These are phyloP conservation scores for Drosophila fuyamai DNA, from an alignment of 1,140 invertebrate species.

Conservation along the genomic window DNA sequence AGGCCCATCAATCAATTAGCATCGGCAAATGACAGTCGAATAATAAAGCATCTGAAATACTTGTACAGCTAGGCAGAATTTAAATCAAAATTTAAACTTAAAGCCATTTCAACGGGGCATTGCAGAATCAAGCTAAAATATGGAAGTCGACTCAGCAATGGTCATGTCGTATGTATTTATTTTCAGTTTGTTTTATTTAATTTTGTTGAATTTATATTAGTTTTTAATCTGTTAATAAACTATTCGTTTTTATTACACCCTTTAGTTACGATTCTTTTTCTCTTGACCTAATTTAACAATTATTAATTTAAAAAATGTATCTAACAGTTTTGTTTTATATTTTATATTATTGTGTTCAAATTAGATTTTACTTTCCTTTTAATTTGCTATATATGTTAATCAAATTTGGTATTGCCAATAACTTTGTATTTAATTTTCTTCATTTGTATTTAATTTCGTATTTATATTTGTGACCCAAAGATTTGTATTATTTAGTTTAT, in stretches of 20 bases:
- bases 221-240: neutral
- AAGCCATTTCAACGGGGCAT: neutral
- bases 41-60: neutral
- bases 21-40: conserved; percentile 2
- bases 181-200: conserved; percentile 7
- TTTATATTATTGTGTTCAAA: too few species aligned
- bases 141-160: conserved; percentile 19
- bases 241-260: too few species aligned
- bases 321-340: neutral
- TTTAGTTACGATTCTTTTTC: too few species aligned
- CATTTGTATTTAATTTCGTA: too few species aligned
- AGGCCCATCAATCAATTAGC: conserved; percentile 38
- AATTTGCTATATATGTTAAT: too few species aligned
- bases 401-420: too few species aligned
- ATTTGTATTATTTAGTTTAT: too few species aligned
- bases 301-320: neutral
- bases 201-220: neutral
- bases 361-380: too few species aligned
- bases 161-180: conserved; percentile 60
- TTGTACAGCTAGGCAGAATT: neutral
- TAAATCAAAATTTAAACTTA: neutral
- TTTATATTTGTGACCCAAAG: too few species aligned
- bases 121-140: neutral
- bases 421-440: too few species aligned
- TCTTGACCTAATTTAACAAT: too few species aligned